phyloP scores from a whole-genome alignment of 2,888 invertebrate genomes.

The Macrosiphum euphorbiae region DNA sequence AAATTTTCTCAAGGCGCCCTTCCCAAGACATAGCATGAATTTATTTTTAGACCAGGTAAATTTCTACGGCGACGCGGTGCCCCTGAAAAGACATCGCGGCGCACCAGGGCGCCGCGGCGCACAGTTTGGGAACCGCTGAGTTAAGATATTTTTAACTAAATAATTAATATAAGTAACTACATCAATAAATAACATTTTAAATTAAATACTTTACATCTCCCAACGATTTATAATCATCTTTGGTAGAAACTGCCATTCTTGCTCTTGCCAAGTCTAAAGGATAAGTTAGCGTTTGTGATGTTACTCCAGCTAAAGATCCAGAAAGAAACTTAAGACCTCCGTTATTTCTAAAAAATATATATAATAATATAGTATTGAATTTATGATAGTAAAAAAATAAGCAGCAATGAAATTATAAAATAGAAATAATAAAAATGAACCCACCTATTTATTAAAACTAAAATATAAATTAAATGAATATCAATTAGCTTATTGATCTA shows the following conservation, averaged over 20 bases:
- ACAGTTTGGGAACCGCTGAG: too few relatives aligned
- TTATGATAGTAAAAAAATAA: background rate
- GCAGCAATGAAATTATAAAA: background rate
- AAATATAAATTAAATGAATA: background rate
- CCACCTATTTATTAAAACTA: background rate
- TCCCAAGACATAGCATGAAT: too few relatives aligned
- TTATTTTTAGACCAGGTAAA: too few relatives aligned
- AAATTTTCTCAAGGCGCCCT: too few relatives aligned
- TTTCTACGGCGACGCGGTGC: too few relatives aligned
- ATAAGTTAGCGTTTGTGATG: conserved; percentile 94
- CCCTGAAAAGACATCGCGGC: too few relatives aligned
- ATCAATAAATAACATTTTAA: background rate
- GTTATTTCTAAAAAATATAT: conserved; percentile 50
- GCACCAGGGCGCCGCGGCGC: too few relatives aligned
- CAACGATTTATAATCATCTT: conserved; percentile 78
- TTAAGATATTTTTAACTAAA: conserved; percentile 14
- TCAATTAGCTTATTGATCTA: background rate
- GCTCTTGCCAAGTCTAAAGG: conserved; percentile 97
- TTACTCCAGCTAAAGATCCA: conserved; percentile 95
- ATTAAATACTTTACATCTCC: conserved; percentile 71
- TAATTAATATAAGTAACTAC: background rate
- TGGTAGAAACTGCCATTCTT: conserved; percentile 94
- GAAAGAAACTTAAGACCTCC: conserved; percentile 84
- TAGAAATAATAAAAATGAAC: background rate
- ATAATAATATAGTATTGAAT: too few relatives aligned